phyloP scores from a whole-genome alignment of 2,888 invertebrate genomes.

The Dasypogon diadema region DNA sequence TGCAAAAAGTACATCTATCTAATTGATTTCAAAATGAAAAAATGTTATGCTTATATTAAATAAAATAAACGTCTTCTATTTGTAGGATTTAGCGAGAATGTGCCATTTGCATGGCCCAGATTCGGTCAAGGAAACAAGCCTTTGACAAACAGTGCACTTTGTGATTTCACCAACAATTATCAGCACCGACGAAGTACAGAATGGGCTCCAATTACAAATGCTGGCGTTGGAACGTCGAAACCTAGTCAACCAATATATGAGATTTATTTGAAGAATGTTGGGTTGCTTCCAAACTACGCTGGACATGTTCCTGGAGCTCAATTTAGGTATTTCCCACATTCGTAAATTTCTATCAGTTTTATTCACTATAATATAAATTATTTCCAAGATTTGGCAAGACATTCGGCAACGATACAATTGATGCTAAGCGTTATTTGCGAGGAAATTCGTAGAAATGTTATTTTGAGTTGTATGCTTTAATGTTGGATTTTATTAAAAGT shows the following conservation, averaged over 20 bases:
- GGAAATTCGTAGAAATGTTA: slow-evolving; percentile 63
- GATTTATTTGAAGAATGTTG: slow-evolving; percentile 80
- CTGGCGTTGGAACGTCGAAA: slow-evolving; percentile 61
- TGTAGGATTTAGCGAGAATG: slow-evolving; percentile 64
- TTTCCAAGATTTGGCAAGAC: slow-evolving; percentile 79
- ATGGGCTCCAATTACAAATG: slow-evolving; percentile 74
- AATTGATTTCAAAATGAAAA: too few species aligned
- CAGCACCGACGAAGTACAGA: slow-evolving; percentile 78
- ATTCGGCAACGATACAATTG: slow-evolving; percentile 79
- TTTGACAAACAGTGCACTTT: slow-evolving; percentile 78
- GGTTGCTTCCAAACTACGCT: slow-evolving; percentile 81
- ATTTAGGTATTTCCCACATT: slow-evolving; percentile 74
- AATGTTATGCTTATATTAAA: too few species aligned
- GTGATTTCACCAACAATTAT: slow-evolving; percentile 82
- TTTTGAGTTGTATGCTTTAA: neutral
- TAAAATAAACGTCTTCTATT: neutral
- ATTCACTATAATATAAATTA: slow-evolving; percentile 46
- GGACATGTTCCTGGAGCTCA: slow-evolving; percentile 82
- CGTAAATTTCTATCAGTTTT: neutral
- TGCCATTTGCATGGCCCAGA: slow-evolving; percentile 64
- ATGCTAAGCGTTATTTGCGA: slow-evolving; percentile 78
- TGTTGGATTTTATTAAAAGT: too few species aligned
- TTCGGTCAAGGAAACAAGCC: slow-evolving; percentile 70
- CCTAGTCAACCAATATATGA: slow-evolving; percentile 67
- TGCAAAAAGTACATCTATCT: slow-evolving; percentile 53